phyloP scores from a whole-genome alignment of 2,797 vertebrate genomes.

The Liasis olivaceus region DNA sequence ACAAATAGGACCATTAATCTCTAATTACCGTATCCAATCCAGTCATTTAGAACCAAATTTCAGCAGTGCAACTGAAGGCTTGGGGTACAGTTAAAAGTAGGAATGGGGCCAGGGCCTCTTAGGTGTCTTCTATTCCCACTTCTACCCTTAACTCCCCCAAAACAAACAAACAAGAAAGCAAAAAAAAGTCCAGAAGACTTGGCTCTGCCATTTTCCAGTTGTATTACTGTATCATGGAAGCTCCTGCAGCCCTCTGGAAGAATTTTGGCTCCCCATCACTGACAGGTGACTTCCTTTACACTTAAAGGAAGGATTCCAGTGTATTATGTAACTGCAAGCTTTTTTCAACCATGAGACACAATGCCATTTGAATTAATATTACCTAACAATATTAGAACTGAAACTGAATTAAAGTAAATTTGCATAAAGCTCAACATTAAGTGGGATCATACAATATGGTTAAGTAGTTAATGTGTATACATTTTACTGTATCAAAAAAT shows the following conservation, averaged over 20 bases:
- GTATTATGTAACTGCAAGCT: not conserved
- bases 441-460: not conserved
- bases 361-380: not conserved
- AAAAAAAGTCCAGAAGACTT: not conserved
- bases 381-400: not conserved
- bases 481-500: not conserved
- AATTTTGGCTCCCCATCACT: not conserved
- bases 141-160: not conserved
- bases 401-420: not conserved
- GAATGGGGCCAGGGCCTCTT: not conserved
- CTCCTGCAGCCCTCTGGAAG: not conserved
- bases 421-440: not conserved
- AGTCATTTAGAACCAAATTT: not conserved
- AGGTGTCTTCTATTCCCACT: not conserved
- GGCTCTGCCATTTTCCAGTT: not conserved
- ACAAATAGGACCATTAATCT: not conserved
- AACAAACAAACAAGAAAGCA: no score
- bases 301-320: not conserved
- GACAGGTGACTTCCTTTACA: not conserved
- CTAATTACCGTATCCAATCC: not conserved
- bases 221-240: not conserved
- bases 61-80: not conserved
- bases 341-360: not conserved
- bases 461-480: not conserved
- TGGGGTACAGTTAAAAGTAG: not conserved